These are phyloP conservation scores for Phoxinus phoxinus DNA, from an alignment of 2,113 vertebrate genomes.

Conservation along the genomic window DNA sequence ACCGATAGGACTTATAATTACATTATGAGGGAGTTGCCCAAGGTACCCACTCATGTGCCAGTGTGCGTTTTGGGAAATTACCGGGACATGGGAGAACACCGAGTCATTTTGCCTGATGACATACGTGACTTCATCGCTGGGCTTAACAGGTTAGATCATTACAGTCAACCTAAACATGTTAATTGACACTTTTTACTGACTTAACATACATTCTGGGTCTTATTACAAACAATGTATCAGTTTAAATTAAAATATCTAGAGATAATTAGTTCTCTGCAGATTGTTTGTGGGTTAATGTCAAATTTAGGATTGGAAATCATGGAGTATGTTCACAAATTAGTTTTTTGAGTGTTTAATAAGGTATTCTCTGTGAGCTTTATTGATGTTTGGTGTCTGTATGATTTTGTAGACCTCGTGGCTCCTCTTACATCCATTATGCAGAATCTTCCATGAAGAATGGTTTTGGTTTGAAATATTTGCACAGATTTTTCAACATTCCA, in stretches of 20 bases:
- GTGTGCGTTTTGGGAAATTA: constrained; percentile 96
- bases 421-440: constrained; percentile 96
- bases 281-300: neutral
- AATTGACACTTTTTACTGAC: neutral
- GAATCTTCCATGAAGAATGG: constrained; percentile 99
- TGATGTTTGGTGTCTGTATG: neutral
- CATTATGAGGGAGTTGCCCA: constrained; percentile 92
- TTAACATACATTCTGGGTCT: neutral
- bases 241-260: no score
- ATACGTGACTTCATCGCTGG: constrained; percentile 88
- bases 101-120: constrained; percentile 90
- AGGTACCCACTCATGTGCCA: constrained; percentile 92
- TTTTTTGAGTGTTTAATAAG: neutral
- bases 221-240: neutral
- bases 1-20: constrained; percentile 92
- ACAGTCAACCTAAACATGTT: neutral
- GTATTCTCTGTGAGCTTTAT: neutral
- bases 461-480: constrained; percentile 95
- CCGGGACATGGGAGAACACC: constrained; percentile 97
- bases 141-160: constrained; percentile 83
- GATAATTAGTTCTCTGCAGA: no score
- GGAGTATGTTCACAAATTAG: neutral
- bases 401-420: constrained; percentile 84
- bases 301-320: neutral
- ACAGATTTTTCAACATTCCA: constrained; percentile 98